Conservation (phyloP, 1,140 invertebrate genomes). For the Megalonaias nervosa region DNA sequence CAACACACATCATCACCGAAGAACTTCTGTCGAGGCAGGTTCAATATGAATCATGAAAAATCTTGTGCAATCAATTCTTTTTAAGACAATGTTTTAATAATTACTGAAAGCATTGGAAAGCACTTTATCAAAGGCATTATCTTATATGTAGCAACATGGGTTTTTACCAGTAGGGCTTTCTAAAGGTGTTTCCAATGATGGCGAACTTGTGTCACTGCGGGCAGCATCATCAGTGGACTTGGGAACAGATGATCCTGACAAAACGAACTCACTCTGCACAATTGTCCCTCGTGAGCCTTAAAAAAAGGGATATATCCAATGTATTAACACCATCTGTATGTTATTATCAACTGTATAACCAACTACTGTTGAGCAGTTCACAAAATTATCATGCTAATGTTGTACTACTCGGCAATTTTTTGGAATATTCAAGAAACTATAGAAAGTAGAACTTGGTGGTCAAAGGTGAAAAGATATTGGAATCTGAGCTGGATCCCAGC, state of each 20-base stretch:
- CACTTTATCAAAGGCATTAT: too few relatives aligned
- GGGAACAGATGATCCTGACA: slow-evolving; percentile 11
- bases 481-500: too few relatives aligned
- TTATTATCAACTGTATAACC: not conserved
- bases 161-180: slow-evolving; percentile 32
- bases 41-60: too few relatives aligned
- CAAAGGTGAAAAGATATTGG: too few relatives aligned
- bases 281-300: slow-evolving; percentile 29
- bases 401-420: not conserved
- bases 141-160: too few relatives aligned
- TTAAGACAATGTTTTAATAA: too few relatives aligned
- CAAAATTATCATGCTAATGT: not conserved
- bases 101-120: too few relatives aligned
- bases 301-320: not conserved
- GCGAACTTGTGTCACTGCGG: slow-evolving; percentile 25
- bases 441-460: too few relatives aligned
- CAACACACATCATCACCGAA: too few relatives aligned
- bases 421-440: not conserved
- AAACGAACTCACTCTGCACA: slow-evolving; percentile 39
- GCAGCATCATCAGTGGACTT: slow-evolving; percentile 27
- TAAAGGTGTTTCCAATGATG: slow-evolving; percentile 30
- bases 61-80: too few relatives aligned
- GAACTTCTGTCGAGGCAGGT: too few relatives aligned
- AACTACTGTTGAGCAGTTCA: slow-evolving; percentile 5
- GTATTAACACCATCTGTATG: not conserved